Evolutionary conservation across 2,113 vertebrate species (phyloP).

Genomic region (Piaya cayana): DNA sequence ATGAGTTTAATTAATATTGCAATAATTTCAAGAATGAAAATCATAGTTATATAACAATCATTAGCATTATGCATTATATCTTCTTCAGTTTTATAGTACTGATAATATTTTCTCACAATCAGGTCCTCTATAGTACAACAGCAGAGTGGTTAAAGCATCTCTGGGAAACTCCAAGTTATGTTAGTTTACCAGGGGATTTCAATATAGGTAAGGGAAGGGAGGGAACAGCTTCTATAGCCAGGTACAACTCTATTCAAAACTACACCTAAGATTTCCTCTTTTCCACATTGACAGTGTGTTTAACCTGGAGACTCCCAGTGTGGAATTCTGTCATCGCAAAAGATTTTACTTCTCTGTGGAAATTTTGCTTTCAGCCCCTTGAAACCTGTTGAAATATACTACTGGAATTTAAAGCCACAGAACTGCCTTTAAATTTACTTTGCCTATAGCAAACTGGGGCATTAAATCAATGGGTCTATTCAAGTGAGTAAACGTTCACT

Average conservation of each 20-base stretch:
- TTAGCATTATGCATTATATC: neutral
- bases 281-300: neutral
- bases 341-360: neutral
- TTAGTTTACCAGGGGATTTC: neutral
- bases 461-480: neutral
- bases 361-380: neutral
- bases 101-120: neutral
- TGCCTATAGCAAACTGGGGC: neutral
- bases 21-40: neutral
- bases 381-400: neutral
- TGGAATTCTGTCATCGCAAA: neutral
- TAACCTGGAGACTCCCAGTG: neutral
- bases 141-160: neutral
- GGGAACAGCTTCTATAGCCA: neutral
- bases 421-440: neutral
- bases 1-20: neutral
- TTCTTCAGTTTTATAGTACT: neutral
- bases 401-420: neutral
- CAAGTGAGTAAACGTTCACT: neutral
- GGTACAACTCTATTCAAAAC: neutral
- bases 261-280: neutral
- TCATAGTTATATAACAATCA: neutral
- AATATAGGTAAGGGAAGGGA: too few relatives aligned
- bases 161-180: neutral
- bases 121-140: fast-evolving